Conservation (phyloP, 2,888 invertebrate genomes). For the Nymphalis urticae region DNA sequence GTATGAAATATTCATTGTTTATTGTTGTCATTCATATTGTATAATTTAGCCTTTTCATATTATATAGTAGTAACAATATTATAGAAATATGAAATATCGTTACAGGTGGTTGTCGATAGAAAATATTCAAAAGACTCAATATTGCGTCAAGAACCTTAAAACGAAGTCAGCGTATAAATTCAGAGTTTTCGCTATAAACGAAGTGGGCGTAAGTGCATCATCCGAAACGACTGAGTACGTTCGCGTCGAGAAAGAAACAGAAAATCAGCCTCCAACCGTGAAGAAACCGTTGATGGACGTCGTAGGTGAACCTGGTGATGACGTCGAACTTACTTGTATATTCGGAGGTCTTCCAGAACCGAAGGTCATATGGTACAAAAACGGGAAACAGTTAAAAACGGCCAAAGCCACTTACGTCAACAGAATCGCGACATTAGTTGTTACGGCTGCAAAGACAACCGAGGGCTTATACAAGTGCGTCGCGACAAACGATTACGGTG, state of each 20-base stretch:
- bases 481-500: slow-evolving; percentile 85
- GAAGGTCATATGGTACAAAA: slow-evolving; percentile 87
- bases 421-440: slow-evolving; percentile 84
- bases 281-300: slow-evolving; percentile 86
- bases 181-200: slow-evolving; percentile 88
- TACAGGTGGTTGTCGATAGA: slow-evolving; percentile 85
- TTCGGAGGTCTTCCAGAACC: slow-evolving; percentile 89
- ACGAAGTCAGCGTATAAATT: slow-evolving; percentile 86
- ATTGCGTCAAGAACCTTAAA: slow-evolving; percentile 83
- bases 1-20: no score
- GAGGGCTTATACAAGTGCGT: slow-evolving; percentile 86
- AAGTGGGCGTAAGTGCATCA: slow-evolving; percentile 87
- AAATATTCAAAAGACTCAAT: slow-evolving; percentile 84
- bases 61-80: no score
- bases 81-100: slow-evolving; percentile 24
- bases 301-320: slow-evolving; percentile 83
- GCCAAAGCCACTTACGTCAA: slow-evolving; percentile 84
- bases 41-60: no score
- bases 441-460: slow-evolving; percentile 81
- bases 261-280: slow-evolving; percentile 83
- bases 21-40: no score
- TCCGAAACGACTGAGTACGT: slow-evolving; percentile 85
- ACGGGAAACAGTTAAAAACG: slow-evolving; percentile 82
- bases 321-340: slow-evolving; percentile 87
- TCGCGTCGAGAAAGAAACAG: slow-evolving; percentile 78